Percentiles rank a stretch among this genome's conserved stretches.
Conservation (phyloP, 2,797 vertebrate species). For the Nannoperca australis region DNA sequence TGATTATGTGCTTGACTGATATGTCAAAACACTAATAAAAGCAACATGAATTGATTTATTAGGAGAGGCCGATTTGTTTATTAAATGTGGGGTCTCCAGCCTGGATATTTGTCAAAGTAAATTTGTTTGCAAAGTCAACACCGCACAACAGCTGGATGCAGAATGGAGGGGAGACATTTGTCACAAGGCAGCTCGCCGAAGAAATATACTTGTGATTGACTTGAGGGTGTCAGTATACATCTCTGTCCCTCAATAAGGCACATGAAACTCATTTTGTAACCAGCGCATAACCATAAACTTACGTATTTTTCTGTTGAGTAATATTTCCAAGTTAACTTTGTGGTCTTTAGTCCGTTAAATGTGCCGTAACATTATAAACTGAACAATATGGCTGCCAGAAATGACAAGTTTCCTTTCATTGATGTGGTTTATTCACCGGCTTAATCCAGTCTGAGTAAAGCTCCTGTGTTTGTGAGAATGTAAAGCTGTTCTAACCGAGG, state of each 20-base stretch:
- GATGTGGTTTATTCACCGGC: constrained; percentile 42
- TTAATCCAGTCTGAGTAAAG: constrained; percentile 65
- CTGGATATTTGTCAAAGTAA: constrained; percentile 70
- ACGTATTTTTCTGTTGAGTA: background rate
- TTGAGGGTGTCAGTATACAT: background rate
- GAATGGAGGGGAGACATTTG: constrained; percentile 29
- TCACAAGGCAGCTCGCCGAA: constrained; percentile 17
- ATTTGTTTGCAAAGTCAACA: constrained; percentile 74
- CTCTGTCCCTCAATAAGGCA: constrained; percentile 1
- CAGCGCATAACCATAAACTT: background rate
- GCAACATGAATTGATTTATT: constrained; percentile 69
- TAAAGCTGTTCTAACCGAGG: constrained; percentile 60
- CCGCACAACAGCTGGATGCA: constrained; percentile 62
- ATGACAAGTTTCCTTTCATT: constrained; percentile 45
- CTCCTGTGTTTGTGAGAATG: constrained; percentile 65
- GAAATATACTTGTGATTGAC: constrained; percentile 8
- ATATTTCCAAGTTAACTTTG: background rate
- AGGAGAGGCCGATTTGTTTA: constrained; percentile 73
- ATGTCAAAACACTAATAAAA: constrained; percentile 78
- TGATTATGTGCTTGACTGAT: constrained; percentile 70
- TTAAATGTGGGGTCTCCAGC: constrained; percentile 58
- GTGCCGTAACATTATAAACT: constrained; percentile 18
- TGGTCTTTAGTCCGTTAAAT: constrained; percentile 13
- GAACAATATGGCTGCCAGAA: constrained; percentile 37
- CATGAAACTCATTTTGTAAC: constrained; percentile 1